phyloP scores from a whole-genome alignment of 2,113 vertebrate genomes.

The Neotoma lepida region DNA sequence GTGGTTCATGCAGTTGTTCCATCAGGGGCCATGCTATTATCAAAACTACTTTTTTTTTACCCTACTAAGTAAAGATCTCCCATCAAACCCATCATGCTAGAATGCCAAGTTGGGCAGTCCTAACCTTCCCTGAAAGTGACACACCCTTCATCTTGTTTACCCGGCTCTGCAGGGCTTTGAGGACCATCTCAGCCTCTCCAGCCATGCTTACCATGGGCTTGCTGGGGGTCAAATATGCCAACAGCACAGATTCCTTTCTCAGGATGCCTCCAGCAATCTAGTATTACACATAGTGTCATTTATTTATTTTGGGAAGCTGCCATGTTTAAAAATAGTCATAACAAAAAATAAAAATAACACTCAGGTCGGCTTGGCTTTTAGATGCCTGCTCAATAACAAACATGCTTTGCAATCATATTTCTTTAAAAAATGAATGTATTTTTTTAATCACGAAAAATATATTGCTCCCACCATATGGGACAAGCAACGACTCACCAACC shows the following conservation, averaged over 20 bases:
- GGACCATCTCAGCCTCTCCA: background rate
- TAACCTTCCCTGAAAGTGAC: constrained; percentile 12
- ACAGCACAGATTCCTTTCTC: background rate
- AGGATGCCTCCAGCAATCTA: background rate
- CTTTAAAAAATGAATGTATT: constrained; percentile 84
- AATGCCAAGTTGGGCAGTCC: constrained; percentile 54
- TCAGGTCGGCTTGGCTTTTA: constrained; percentile 54
- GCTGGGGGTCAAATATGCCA: background rate
- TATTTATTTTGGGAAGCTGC: constrained; percentile 59
- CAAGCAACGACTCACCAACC: constrained; percentile 90
- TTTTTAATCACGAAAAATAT: constrained; percentile 88
- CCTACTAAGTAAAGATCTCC: background rate
- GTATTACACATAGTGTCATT: background rate
- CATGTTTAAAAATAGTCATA: constrained; percentile 22
- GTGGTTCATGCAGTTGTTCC: background rate
- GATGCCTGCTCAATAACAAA: constrained; percentile 79
- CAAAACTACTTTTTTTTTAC: background rate
- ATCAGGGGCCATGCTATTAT: background rate
- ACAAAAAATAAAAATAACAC: background rate
- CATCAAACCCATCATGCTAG: background rate
- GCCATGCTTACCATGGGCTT: constrained; percentile 2
- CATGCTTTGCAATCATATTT: constrained; percentile 80
- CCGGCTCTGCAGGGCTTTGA: constrained; percentile 8
- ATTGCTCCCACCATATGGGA: constrained; percentile 90
- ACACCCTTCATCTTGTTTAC: constrained; percentile 45